A percentile compares a stretch with the other conserved stretches of the same genome.
Conservation (phyloP, 2,113 vertebrate species). For the Jaculus jaculus region DNA sequence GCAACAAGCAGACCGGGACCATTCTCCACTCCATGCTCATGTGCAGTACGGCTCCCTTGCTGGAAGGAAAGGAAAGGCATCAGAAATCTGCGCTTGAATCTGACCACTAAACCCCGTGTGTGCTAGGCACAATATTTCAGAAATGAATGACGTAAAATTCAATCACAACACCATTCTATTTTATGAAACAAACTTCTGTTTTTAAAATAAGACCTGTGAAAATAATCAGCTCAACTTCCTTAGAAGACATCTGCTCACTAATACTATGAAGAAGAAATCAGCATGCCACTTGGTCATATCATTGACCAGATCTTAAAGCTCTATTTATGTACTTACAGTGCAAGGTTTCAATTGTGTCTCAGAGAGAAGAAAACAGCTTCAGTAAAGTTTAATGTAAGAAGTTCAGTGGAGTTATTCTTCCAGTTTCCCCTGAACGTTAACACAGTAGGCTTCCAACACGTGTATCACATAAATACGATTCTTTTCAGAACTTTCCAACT, state of each 20-base stretch:
- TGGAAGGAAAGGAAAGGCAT: slow-evolving; percentile 62
- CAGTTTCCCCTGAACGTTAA: slow-evolving; percentile 33
- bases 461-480: slow-evolving; percentile 18
- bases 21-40: slow-evolving; percentile 79
- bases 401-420: background rate
- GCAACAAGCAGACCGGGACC: slow-evolving; percentile 62
- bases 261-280: background rate
- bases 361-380: background rate
- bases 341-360: slow-evolving; percentile 4
- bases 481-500: slow-evolving; percentile 49
- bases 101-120: background rate
- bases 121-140: background rate
- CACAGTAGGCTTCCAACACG: slow-evolving; percentile 50
- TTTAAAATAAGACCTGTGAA: background rate
- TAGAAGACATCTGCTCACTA: background rate
- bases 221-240: background rate
- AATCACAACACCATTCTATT: background rate
- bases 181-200: background rate
- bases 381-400: slow-evolving; percentile 45
- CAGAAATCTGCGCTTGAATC: slow-evolving; percentile 1
- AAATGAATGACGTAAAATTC: slow-evolving; percentile 22
- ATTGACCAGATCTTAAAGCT: slow-evolving; percentile 20
- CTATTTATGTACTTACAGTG: slow-evolving; percentile 45
- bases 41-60: slow-evolving; percentile 66
- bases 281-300: background rate